phyloP scores from a whole-genome alignment of 2,113 vertebrate genomes.

The Dolichotis patagonum region DNA sequence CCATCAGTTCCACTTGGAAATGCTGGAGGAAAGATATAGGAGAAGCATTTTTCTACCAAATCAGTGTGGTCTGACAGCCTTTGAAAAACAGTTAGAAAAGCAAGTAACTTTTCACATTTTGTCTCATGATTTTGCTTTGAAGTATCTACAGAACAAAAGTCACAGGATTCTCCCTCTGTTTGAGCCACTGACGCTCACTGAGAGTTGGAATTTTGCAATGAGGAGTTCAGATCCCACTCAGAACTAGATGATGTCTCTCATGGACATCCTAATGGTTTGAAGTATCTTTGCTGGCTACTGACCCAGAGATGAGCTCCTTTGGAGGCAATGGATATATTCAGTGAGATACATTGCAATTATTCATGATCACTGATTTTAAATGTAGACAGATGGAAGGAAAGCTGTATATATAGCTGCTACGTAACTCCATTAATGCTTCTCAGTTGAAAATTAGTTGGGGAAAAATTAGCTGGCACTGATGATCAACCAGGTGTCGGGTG shows the following conservation, averaged over 20 bases:
- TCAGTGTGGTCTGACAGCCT: fast-evolving
- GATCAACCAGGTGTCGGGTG: background rate
- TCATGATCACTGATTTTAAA: background rate
- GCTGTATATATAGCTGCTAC: background rate
- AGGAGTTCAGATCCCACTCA: background rate
- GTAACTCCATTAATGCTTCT: background rate
- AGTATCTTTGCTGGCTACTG: background rate
- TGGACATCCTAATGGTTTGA: background rate
- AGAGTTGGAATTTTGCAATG: background rate
- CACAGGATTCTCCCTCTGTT: background rate
- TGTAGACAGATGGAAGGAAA: background rate
- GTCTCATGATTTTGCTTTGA: background rate
- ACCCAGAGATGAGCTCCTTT: background rate
- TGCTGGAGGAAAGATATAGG: fast-evolving
- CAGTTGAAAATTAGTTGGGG: background rate
- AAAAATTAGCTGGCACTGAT: background rate
- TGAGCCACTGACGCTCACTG: background rate
- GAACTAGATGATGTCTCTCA: no score
- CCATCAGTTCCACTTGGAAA: no score
- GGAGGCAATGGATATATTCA: background rate
- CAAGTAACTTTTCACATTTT: background rate
- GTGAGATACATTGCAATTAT: no score
- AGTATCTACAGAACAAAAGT: background rate
- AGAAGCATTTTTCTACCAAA: background rate
- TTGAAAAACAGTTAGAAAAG: background rate